Percentiles rank a stretch among this genome's conserved stretches.
phyloP scores from a whole-genome alignment of 2,113 vertebrate genomes.

The Pelecanus crispus region DNA sequence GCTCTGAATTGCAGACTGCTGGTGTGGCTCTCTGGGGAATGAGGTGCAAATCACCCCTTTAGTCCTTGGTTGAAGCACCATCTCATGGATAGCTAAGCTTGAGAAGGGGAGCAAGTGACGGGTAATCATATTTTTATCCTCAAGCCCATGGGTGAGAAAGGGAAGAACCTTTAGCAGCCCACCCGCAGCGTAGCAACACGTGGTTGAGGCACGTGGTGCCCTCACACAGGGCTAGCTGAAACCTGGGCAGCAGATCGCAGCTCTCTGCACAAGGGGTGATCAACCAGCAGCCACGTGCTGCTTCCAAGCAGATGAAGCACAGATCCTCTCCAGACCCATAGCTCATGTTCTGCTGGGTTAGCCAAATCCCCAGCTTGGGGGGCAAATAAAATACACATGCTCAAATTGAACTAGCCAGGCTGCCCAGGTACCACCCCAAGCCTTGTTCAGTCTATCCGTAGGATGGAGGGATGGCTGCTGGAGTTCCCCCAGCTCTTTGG shows the following conservation, averaged over 20 bases:
- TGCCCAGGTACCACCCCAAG: neutral
- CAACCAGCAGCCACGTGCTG: neutral
- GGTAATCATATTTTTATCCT: neutral
- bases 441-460: neutral
- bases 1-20: neutral
- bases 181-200: fast-evolving
- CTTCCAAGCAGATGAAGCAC: neutral
- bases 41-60: neutral
- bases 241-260: neutral
- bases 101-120: neutral
- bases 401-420: neutral
- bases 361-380: neutral
- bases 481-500: neutral
- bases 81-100: neutral
- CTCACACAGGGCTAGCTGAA: neutral
- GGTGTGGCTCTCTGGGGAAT: neutral
- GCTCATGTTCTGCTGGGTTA: neutral
- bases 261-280: neutral
- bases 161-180: neutral
- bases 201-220: neutral
- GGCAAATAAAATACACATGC: neutral
- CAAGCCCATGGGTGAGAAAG: neutral
- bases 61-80: neutral
- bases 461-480: neutral
- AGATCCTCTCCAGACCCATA: neutral